These are phyloP conservation scores for Rallus limicola DNA, from an alignment of 2,113 vertebrate species.

Conservation along the genomic window DNA sequence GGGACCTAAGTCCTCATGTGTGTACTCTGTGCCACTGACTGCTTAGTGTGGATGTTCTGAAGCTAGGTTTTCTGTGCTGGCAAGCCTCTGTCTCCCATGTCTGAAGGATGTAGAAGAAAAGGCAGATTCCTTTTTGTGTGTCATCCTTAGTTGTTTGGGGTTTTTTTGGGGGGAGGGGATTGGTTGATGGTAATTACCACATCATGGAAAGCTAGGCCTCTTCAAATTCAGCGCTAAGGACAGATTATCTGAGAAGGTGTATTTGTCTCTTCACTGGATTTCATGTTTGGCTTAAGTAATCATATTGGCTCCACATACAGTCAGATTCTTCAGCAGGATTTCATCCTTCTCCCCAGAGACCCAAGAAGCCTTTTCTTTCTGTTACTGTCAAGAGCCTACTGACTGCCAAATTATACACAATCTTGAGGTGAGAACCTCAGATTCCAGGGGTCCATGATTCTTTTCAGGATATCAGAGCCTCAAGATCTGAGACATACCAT, in stretches of 20 bases:
- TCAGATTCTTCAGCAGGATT: not conserved
- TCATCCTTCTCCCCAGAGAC: not conserved
- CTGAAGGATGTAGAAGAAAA: not conserved
- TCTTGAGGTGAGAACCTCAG: not conserved
- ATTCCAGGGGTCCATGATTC: not conserved
- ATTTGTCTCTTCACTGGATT: not conserved
- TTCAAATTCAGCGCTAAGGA: not conserved
- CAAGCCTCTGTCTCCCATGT: not conserved
- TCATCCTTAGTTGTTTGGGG: not conserved
- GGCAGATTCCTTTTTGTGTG: not conserved
- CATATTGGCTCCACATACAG: not conserved
- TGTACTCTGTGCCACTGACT: fast-evolving
- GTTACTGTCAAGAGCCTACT: not conserved
- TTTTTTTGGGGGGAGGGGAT: too few species aligned
- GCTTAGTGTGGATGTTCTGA: not conserved
- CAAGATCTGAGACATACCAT: not conserved
- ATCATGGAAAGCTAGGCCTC: not conserved
- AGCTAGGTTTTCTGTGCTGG: not conserved
- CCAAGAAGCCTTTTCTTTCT: not conserved
- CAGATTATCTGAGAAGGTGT: not conserved
- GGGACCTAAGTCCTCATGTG: too few species aligned
- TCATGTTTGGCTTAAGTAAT: not conserved
- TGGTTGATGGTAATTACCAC: not conserved
- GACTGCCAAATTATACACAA: not conserved
- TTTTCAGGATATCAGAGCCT: not conserved